Conservation (phyloP, 2,888 invertebrate genomes). For the Pachydiplax longipennis region DNA sequence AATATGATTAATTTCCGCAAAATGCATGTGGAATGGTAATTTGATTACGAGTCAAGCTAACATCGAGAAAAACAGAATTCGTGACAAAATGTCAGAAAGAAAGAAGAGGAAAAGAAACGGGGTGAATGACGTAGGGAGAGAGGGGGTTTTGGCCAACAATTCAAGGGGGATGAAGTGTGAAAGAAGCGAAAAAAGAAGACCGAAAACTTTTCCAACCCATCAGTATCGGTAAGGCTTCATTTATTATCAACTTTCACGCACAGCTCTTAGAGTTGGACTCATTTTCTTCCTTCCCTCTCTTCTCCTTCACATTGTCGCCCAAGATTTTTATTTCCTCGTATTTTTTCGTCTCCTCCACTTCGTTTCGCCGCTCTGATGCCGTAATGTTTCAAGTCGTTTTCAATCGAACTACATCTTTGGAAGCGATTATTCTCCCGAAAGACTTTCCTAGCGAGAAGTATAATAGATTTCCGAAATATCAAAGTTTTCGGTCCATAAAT, state of each 20-base stretch:
- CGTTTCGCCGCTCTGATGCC: background rate
- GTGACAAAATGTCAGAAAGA: background rate
- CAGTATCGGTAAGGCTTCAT: background rate
- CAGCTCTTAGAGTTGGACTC: background rate
- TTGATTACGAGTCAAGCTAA: background rate
- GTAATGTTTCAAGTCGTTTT: background rate
- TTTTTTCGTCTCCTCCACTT: background rate
- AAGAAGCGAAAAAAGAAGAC: background rate
- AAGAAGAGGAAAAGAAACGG: background rate
- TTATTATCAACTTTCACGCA: conserved; percentile 1
- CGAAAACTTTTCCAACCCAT: background rate
- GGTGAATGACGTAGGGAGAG: no score
- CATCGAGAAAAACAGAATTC: background rate
- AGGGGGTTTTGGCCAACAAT: background rate
- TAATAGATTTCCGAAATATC: no score
- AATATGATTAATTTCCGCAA: no score
- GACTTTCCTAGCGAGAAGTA: no score
- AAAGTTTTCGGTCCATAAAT: no score
- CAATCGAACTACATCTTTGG: background rate
- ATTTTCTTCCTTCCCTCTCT: background rate
- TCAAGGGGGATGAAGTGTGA: background rate
- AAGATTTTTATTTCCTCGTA: background rate
- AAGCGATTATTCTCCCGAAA: background rate
- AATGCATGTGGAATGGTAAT: no score
- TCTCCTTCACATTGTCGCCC: background rate